Evolutionary conservation across 2,797 vertebrate genomes (phyloP), one percentile per base, ranked within the genome.

Genomic region (Bovichtus diacanthus): DNA sequence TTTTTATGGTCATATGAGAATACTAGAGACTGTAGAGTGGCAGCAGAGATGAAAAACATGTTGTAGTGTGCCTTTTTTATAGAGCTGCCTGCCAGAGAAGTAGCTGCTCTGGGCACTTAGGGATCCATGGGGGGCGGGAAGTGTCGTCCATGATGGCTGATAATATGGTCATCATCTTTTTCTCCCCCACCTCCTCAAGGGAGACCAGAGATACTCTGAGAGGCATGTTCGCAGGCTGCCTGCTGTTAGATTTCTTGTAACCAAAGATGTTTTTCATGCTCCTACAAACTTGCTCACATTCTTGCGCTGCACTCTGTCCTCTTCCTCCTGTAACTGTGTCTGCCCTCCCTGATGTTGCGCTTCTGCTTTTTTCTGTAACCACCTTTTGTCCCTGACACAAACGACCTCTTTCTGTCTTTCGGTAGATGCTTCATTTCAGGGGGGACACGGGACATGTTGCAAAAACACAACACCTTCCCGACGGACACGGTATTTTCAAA

Each of bases 111-210:
- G 27, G 70, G 78, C 68, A 58, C 65, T 25, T 46, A 63, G 27
- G 51, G 62, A 74, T 88, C 77, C 80, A 79, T 34, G 74, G 54
- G 47, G 81, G 78, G 61, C 81, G 38, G 56, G 71, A 75, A 59
- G 70, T 84, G 79, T 78, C 69, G 51, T 79, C 75, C 61, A 51
- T 83, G 81, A 87, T 82, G 78, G 84, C 81, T 81, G 81, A 86
- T 83, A 79, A 87, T 76, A 70, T 70, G 74, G 50, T 66, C 84
- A 76, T 89, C 83, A 81, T 85, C 71, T 83, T 86, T 76, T 82
- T 71, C 61, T 63, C 61, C 23, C 68, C 70, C 64, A 3, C 66
- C 36, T 71, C 53, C 68, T 65, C 19, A 0, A 56, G 78, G 76
- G 70, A 82, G 75, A 56, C 27, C 15, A 49, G 53, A 51, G 27